A percentile compares a stretch with the other conserved stretches of the same genome.
Evolutionary conservation across 1,140 invertebrate species (phyloP).

Genomic region (Drosophila tristis): DNA sequence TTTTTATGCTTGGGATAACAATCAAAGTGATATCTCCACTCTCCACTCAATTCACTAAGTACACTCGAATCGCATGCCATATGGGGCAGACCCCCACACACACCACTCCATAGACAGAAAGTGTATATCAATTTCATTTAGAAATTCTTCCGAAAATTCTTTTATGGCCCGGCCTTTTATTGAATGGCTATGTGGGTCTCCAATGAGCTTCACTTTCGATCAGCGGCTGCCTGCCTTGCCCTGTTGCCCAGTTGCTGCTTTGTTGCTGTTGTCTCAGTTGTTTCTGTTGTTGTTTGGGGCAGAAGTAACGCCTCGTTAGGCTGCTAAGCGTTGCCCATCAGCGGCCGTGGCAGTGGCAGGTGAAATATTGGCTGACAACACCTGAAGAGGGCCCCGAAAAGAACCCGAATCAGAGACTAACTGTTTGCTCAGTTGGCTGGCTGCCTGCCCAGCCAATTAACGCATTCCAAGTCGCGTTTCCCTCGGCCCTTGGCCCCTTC

Average conservation of each 20-base stretch:
- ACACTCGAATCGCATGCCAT: slow-evolving; percentile 43
- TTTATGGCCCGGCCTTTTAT: slow-evolving; percentile 40
- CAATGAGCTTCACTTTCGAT: slow-evolving; percentile 59
- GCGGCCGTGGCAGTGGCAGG: slow-evolving; percentile 18
- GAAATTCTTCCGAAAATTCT: slow-evolving; percentile 55
- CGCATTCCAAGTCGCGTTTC: slow-evolving; percentile 62
- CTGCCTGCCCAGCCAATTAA: slow-evolving; percentile 70
- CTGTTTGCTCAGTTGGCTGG: slow-evolving; percentile 58
- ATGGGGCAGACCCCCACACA: slow-evolving; percentile 6
- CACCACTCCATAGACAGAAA: not conserved
- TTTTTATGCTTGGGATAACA: too few species aligned
- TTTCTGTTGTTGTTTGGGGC: slow-evolving; percentile 1
- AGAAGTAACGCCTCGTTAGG: slow-evolving; percentile 70
- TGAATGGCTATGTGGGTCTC: slow-evolving; percentile 41
- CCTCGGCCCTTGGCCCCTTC: not conserved
- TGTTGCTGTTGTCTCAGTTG: slow-evolving; percentile 29
- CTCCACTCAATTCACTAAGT: too few species aligned
- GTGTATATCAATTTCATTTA: slow-evolving; percentile 64
- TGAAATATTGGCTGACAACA: slow-evolving; percentile 71
- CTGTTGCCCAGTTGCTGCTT: slow-evolving; percentile 35
- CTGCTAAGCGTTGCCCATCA: slow-evolving; percentile 63
- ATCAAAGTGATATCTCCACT: too few species aligned
- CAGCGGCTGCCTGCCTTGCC: not conserved
- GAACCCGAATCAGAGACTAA: slow-evolving; percentile 33
- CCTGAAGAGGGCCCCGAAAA: slow-evolving; percentile 17